Percentiles rank a stretch among this genome's conserved stretches.
Evolutionary conservation across 92 coral and sea anemone species (phyloP).

Genomic region (Actinernus sp.): DNA sequence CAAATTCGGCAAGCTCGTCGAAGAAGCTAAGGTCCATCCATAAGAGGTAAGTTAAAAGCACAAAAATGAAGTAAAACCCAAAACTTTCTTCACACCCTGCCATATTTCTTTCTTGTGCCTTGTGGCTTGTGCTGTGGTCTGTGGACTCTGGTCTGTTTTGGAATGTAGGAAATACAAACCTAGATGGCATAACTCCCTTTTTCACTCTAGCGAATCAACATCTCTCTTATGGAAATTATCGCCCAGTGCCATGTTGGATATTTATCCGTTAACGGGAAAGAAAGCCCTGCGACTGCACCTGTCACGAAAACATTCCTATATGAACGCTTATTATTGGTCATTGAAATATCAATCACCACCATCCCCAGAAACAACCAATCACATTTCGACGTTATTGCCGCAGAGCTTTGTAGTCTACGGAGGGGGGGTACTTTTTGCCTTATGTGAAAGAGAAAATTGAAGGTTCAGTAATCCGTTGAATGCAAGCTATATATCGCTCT

Average conservation of each 20-base stretch:
- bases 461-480: no score
- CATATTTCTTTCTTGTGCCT: conserved; percentile 12
- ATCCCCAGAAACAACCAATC: neutral
- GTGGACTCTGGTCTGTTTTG: no score
- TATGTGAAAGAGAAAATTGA: no score
- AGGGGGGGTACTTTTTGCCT: no score
- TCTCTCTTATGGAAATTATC: no score
- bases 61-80: conserved; percentile 84
- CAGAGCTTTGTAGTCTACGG: no score
- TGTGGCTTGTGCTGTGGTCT: no score
- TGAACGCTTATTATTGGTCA: neutral
- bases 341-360: neutral
- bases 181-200: no score
- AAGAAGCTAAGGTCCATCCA: conserved; percentile 93
- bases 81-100: conserved; percentile 82
- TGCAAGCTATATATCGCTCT: no score
- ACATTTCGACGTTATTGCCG: neutral
- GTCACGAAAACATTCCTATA: neutral
- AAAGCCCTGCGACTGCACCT: neutral
- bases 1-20: conserved; percentile 83
- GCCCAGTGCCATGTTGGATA: neutral
- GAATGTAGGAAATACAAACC: no score
- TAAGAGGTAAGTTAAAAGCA: conserved; percentile 68
- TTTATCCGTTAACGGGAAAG: neutral
- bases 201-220: no score